Evolutionary conservation across 23 tunicate genomes (phyloP), one percentile per base, ranked within the genome.

Genomic region (Styela clava): DNA sequence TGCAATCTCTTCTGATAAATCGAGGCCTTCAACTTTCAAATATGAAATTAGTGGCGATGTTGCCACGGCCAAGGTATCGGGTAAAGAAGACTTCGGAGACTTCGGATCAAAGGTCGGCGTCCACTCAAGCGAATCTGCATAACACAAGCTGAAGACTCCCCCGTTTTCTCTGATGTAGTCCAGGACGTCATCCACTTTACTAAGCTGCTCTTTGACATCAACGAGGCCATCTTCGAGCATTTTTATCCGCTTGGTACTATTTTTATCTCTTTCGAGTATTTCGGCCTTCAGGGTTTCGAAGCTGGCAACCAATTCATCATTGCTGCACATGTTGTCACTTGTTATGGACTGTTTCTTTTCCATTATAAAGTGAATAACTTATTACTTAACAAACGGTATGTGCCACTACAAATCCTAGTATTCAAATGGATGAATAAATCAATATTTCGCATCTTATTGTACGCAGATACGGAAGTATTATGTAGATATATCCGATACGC

Each of bases 131-230:
- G 71, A 67, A 67, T 67, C 71, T 16, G 30, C 16, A 25, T 22
- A 67, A 67, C 31, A 67, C 12, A 67, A 22, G 22, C 71, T 67
- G 22, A 67, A 27, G 22, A 29, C 71, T 25, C 71, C 71, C 19
- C 31, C 71, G 31, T 27, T 25, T 12, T 67, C 71, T 19, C 71
- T 22, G 22, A 67, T 29, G 31, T 27, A 27, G 12, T 67, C 71
- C 24, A 67, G 71, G 31, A 67, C 30, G 12, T 67, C 71, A 24
- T 67, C 71, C 22, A 67, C 31, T 67, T 67, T 67, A 25, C 16
- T 16, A 16, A 67, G 31, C 31, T 29, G 71, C 16, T 22, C 19
- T 22, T 67, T 1, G 71, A 67, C 31, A 1, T 1, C 71, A 1
- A 18, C 16, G 0, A 67, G 31, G 31, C 31, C 22, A 18, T 29